A percentile compares a stretch with the other conserved stretches of the same genome.
phyloP scores from a whole-genome alignment of 2,113 vertebrate genomes.

The Saguinus midas region DNA sequence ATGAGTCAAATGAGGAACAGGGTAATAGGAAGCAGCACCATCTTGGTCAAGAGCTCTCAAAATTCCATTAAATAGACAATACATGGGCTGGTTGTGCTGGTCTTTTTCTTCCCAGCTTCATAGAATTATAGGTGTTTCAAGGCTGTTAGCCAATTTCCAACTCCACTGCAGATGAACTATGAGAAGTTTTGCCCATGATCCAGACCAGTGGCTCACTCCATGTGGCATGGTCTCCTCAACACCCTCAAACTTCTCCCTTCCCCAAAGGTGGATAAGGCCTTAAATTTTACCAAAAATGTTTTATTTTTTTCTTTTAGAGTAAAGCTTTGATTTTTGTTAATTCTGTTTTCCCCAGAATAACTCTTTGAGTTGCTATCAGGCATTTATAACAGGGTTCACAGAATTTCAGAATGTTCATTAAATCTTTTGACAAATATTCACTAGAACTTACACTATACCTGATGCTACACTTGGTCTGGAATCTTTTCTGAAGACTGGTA shows the following conservation, averaged over 20 bases:
- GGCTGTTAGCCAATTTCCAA: neutral
- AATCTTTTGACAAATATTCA: neutral
- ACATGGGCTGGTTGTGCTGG: too few relatives aligned
- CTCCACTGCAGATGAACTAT: too few relatives aligned
- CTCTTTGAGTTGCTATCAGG: neutral
- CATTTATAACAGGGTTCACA: neutral
- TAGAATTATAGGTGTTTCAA: neutral
- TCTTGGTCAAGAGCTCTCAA: neutral
- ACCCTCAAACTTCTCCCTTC: neutral
- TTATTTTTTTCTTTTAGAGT: neutral
- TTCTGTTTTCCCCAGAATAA: neutral
- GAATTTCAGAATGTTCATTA: neutral
- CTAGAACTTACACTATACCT: neutral
- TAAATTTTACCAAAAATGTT: neutral
- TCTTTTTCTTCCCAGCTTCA: neutral
- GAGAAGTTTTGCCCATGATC: neutral
- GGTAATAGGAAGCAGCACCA: neutral
- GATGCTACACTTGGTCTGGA: neutral
- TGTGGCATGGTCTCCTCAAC: rapidly evolving
- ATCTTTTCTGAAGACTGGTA: neutral
- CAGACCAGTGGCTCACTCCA: neutral
- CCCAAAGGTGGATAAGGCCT: neutral
- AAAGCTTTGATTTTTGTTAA: neutral
- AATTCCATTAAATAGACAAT: neutral
- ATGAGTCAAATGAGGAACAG: too few relatives aligned